These are phyloP conservation scores for Siniperca undulata DNA, from an alignment of 2,797 vertebrate genomes.

Conservation along the genomic window DNA sequence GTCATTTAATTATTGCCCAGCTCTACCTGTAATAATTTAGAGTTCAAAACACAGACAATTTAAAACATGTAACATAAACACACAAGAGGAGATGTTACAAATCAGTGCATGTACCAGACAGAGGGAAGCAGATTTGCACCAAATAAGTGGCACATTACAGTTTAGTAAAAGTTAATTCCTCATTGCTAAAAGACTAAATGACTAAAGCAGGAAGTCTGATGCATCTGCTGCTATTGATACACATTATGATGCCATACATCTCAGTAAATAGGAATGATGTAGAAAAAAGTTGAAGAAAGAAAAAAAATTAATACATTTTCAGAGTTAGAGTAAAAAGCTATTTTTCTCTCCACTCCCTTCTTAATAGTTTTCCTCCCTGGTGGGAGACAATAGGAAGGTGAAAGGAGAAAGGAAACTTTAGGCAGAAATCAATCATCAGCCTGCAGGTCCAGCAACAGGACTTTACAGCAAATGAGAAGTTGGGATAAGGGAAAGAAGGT, in stretches of 20 bases:
- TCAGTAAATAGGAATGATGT: neutral
- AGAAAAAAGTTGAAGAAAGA: neutral
- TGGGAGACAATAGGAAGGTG: constrained; percentile 48
- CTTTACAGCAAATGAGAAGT: constrained; percentile 31
- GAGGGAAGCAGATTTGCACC: neutral
- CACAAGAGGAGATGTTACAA: neutral
- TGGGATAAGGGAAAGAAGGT: constrained; percentile 31
- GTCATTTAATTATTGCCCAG: neutral
- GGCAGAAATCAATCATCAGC: constrained; percentile 49
- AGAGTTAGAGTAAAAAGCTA: constrained; percentile 35
- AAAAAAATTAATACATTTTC: constrained; percentile 1
- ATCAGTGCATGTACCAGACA: neutral
- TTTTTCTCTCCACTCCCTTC: constrained; percentile 46
- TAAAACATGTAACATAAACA: neutral
- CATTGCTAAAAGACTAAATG: neutral
- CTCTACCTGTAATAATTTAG: neutral
- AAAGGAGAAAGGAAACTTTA: constrained; percentile 28
- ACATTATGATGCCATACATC: neutral
- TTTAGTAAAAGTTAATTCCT: neutral
- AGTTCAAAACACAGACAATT: neutral
- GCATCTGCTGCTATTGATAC: neutral
- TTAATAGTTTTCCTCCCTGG: constrained; percentile 51
- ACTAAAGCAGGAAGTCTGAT: neutral
- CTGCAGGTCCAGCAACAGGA: constrained; percentile 40
- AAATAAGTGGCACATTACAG: neutral